Base-by-base conservation (phyloP, 2,797 vertebrate genomes). In the Balearica regulorum region DNA sequence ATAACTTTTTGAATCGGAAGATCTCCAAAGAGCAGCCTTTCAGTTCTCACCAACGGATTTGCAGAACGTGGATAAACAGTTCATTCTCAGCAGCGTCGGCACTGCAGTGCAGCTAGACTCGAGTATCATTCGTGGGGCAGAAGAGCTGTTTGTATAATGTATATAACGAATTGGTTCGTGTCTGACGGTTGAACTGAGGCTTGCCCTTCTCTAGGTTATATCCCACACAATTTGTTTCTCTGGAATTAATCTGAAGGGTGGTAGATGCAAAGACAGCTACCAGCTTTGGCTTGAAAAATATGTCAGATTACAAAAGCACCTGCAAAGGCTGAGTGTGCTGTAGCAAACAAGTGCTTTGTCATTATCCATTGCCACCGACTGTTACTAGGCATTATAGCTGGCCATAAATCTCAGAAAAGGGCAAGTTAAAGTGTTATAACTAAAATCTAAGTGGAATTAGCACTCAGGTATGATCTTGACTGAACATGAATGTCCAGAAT, bases 141-240 rank as follows among this genome's bases (percentile, higher is more conserved):
- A 15, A 33, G 0, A 39, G 5, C 54, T 19, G 20, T 2, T 10
- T 8, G 1, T 8, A 5, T 5, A 2, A 21, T 0, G 15, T 8
- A 1, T 8, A 5, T 5, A 2, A 21, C 0, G 15, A 12, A 2
- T 11, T 65, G 55, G 10, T 58, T 43, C n/a, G 26, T 71, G 28
- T n/a, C 70, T 19, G 22, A 0, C 0, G 15, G 19, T 15, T 39
- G 65, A 68, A 1, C 65, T 48, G 73, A 55, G 44, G 8, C 87
- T 68, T 81, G 66, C 46, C 58, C 66, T 72, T 41, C 77, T 43
- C 0, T 3, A 44, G 16, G 39, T 51, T 60, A 4, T 5, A 10
- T 28, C 69, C 43, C 57, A 16, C 35, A 2, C 13, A 11, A 14
- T 43, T 39, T 16, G 24, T 64, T 91, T 41, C 29, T 9, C 87